Percentiles rank a stretch among this genome's conserved stretches.
Evolutionary conservation across 2,113 vertebrate genomes (phyloP).

Genomic region (Neotragus moschatus): DNA sequence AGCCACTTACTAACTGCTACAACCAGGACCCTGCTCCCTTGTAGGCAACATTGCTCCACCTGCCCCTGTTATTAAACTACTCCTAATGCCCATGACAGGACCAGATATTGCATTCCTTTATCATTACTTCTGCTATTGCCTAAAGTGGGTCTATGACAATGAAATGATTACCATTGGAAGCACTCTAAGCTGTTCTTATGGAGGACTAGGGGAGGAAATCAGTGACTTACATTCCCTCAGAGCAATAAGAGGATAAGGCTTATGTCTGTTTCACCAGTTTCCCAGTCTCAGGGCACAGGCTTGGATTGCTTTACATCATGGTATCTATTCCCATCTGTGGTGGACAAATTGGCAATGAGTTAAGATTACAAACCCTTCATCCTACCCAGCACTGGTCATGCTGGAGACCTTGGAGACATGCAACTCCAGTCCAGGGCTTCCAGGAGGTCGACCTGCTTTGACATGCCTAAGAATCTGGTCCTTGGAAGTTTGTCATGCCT

Average conservation of each 20-base stretch:
- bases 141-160: background rate
- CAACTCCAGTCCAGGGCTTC: background rate
- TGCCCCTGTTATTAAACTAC: background rate
- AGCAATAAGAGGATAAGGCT: background rate
- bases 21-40: background rate
- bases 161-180: background rate
- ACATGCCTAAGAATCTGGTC: background rate
- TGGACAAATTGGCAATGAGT: background rate
- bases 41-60: background rate
- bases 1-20: background rate
- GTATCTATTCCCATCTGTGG: background rate
- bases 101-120: background rate
- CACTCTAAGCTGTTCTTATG: background rate
- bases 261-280: background rate
- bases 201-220: background rate
- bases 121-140: background rate
- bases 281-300: background rate
- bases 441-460: background rate
- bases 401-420: background rate
- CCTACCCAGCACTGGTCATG: background rate
- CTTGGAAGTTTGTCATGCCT: background rate
- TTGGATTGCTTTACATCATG: background rate
- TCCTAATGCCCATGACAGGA: background rate
- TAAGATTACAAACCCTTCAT: background rate
- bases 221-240: background rate